Base-by-base conservation (phyloP, 1,140 invertebrate genomes). In the Penaeus indicus region DNA sequence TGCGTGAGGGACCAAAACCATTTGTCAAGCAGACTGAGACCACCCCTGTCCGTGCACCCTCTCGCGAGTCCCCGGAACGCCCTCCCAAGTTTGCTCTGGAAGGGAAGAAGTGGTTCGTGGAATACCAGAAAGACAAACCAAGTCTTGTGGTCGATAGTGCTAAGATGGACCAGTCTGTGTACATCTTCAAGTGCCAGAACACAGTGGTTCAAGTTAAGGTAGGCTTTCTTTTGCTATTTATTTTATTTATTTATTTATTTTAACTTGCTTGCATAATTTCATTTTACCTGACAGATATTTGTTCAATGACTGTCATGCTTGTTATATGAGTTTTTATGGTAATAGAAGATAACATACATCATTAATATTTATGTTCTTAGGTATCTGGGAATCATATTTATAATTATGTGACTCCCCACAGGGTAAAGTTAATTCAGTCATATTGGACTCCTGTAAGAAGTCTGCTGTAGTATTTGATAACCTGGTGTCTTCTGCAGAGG, bases 121-220 rank as follows among this genome's bases (percentile, higher is more conserved):
- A 99, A 94, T 96, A 99, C 93, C 97, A 99, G 91, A 96, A 96
- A 92, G 96, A 96, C 91, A 97, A 97, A 92, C 93, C 95, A 75
- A 94, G 96, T 91, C 92, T 99, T 64, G 91, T 97, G 0, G 92
- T 99, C 62, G 96, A 97, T 78, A 95, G 97, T 83, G 96, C 96
- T 1, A 97, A 99, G 92, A 97, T 99, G 96, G 99, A 99, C 93
- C 99, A 99, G 93, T 97, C 98, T 16, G 96, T 99, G 4, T 99
- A 99, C 93, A 95, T 99, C 94, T 99, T 95, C 94, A 96, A 96
- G 84, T 99, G 99, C 93, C 95, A 96, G 91, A 96, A 98, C 91
- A 97, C 96, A 8, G 96, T 97, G 54, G 93, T 99, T 64, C 95
- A 96, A 19, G 95, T 99, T 32, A 98, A 98, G 94, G 87, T 90